Base-by-base conservation (phyloP, 2,888 invertebrate species). In the Eupithecia abbreviata region DNA sequence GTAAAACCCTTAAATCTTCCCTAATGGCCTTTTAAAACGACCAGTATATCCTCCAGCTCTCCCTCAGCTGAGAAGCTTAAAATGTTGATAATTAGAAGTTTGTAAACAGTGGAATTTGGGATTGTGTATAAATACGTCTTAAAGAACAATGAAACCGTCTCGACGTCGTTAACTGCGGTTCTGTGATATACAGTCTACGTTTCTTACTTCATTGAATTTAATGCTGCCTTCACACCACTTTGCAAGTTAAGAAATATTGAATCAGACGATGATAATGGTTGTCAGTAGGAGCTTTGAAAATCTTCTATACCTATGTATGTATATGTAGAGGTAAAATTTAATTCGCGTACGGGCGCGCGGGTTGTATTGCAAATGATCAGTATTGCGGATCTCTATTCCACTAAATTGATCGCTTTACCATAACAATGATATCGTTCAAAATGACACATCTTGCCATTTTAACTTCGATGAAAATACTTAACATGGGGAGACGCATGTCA, bases 1-100 rank as follows among this genome's bases (percentile, higher is more conserved):
- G 90, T 90, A 91, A 90, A 86, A 88, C 90, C 90, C 91, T 90
- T 92, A 92, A 92, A 92, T 92, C 92, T 92, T 91, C 90, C 82
- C 88, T 92, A 92, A 92, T 92, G 91, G 90, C 87, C 91, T 90
- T 91, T 91, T 92, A 91, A 92, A 92, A 90, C 88, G 89, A 83
- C 88, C 90, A 87, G 90, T 91, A 91, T 90, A 91, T 92, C 90
- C 87, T 76, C 84, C 82, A 87, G 86, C 84, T 87, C 85, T 87
- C 87, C 86, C 82, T 82, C 82, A 80, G 80, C 81, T 83, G 84
- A 85, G 85, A 84, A 86, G 87, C 85, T 88, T 89, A 86, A 89
- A 90, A 89, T 89, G 87, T 89, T 88, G 85, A 87, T 85, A 88
- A 87, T 87, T 88, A 87, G 83, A 86, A 84, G 74, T 84, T 76